Evolutionary conservation across 2,888 invertebrate genomes (phyloP).

Genomic region (Phoronis australis): DNA sequence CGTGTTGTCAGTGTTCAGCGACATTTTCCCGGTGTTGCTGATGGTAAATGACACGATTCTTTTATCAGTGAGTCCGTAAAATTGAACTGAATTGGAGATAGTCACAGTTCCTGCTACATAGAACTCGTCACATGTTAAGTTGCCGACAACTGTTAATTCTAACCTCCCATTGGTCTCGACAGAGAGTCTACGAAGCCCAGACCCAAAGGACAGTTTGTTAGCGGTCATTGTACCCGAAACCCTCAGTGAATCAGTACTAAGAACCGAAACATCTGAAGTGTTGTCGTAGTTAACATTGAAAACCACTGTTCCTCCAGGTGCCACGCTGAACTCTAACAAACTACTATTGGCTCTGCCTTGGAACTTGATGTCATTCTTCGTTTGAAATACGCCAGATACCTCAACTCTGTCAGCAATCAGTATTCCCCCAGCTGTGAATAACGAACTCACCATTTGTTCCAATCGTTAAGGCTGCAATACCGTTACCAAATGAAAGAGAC

Average conservation of each 20-base stretch:
- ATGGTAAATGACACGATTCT: no score
- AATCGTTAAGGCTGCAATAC: constrained; percentile 14
- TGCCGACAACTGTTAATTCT: no score
- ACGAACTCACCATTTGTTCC: constrained; percentile 18
- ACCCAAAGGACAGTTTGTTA: no score
- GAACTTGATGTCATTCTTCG: constrained; percentile 19
- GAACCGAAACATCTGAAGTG: background rate
- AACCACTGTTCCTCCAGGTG: constrained; percentile 12
- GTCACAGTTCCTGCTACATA: no score
- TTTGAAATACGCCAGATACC: constrained; percentile 18
- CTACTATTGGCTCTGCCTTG: constrained; percentile 8
- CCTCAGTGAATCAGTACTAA: no score
- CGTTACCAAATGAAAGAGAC: constrained; percentile 16
- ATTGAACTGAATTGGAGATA: no score
- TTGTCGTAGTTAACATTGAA: constrained; percentile 7
- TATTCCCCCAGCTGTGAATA: constrained; percentile 17
- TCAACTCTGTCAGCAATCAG: constrained; percentile 15
- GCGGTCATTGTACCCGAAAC: no score
- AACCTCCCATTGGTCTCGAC: constrained; percentile 1
- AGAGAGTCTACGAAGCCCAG: no score
- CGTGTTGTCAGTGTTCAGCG: no score
- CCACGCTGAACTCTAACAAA: constrained; percentile 13
- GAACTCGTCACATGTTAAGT: no score
- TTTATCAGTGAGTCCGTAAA: no score
- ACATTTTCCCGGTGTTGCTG: no score